Evolutionary conservation across 2,113 vertebrate genomes (phyloP).

Genomic region (Etheostoma cragini): DNA sequence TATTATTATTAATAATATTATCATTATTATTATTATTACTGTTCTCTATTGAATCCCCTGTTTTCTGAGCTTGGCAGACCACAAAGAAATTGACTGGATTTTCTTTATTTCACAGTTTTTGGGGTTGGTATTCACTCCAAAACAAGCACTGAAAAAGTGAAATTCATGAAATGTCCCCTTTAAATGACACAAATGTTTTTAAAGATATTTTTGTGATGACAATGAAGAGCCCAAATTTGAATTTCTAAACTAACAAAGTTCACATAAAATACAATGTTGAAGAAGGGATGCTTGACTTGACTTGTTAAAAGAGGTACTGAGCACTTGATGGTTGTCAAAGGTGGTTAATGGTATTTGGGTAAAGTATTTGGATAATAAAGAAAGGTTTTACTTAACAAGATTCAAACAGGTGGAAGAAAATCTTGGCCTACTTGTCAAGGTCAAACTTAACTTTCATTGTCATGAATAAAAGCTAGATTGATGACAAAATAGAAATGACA

Average conservation of each 20-base stretch:
- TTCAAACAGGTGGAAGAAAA: neutral
- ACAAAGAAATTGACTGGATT: no score
- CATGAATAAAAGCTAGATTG: neutral
- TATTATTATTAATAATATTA: no score
- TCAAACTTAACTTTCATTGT: conserved; percentile 1
- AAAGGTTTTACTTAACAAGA: neutral
- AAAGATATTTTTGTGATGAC: neutral
- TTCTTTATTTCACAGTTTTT: no score
- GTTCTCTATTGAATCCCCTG: no score
- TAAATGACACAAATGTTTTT: neutral
- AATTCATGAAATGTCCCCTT: no score
- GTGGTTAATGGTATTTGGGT: neutral
- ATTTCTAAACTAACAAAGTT: conserved; percentile 4
- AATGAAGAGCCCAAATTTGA: conserved; percentile 21
- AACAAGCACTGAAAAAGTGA: no score
- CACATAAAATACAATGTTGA: neutral
- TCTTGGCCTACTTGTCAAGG: conserved; percentile 1
- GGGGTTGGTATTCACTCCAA: no score
- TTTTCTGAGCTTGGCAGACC: no score
- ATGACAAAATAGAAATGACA: conserved; percentile 16
- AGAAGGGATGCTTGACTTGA: conserved; percentile 15
- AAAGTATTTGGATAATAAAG: conserved; percentile 1
- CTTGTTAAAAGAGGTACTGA: conserved; percentile 12
- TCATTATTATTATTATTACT: no score
- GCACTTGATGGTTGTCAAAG: neutral